Base-by-base conservation (phyloP, 2,888 invertebrate genomes). In the Heliconius cydno region DNA sequence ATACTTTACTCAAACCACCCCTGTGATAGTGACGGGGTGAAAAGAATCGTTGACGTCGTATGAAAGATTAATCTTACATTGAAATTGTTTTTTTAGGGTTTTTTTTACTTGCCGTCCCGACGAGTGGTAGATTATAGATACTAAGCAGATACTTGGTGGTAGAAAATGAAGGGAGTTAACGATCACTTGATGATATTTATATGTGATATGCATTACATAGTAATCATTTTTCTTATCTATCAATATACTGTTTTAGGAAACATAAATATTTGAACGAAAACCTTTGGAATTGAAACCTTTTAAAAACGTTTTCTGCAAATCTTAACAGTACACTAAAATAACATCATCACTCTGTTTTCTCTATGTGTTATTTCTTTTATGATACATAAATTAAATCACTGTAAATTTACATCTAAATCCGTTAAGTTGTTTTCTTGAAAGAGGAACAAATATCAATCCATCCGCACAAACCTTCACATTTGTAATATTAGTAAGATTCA, bases 61-160 rank as follows among this genome's bases (percentile, higher is more conserved):
- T 90, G 88, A 90, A 91, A 92, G 89, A 91, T 92, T 91, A 92
- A 92, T 91, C 88, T 91, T 87, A 89, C 90, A 88, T 87, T 87
- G 86, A 90, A 90, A 90, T 90, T 90, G 91, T 91, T 90, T 91
- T 86, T 87, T 87, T 82, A 77, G 84, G 86, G 87, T 86, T 86
- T 87, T 86, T 80, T 85, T 85, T 84, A 81, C 83, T 82, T 82
- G 83, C 76, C 68, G 71, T 77, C 76, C 76, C 65, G 63, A 41
- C 30, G 75, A 72, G 72, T 68, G 67, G 79, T 75, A 79, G 77
- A 79, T 77, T 77, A 79, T 19, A 75, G 79, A 77, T 77, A 79
- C 71, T 79, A 60, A 79, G 74, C 46, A 34, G 74, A 74, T 79
- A 70, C 74, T 79, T 52, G 19, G n/a, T n/a, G 25, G 75, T 60